Evolutionary conservation across 2,113 vertebrate species (phyloP), one percentile per base, ranked within the genome.

Genomic region (Neolamprologus hecqui): DNA sequence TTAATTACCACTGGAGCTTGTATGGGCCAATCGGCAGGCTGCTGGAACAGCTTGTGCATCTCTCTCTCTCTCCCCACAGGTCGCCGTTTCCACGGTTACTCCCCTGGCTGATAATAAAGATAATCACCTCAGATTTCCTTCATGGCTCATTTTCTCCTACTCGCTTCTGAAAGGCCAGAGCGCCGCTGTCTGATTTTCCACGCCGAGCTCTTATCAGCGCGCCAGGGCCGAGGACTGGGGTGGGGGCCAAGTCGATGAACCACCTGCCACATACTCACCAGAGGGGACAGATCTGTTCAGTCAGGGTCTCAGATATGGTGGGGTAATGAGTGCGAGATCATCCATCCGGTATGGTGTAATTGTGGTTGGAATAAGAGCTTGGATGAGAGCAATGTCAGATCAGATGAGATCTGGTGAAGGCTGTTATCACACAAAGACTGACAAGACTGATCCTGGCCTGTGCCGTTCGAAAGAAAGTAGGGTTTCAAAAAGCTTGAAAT

Each of bases 71-170:
- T 49, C n/a, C 58, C n/a, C 77, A 75, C 92, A 82, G 86, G 90
- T 88, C 60, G 85, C 87, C 86, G 88, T 94, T 95, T 92, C 93
- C 90, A 92, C 93, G 88, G 91, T 95, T 90, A 93, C 92, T 94
- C 91, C 93, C 94, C 65, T 65, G 89, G 88, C 92, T 93, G 93
- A 96, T 96, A 95, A 96, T 96, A 95, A 95, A 96, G 95, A 95
- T 95, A 94, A 95, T 96, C 95, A 90, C 92, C 93, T 94, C 92
- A 87, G 92, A 94, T 95, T 95, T 94, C 92, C 93, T 94, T 95
- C 95, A 94, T 92, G 93, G 93, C 93, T 94, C 94, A 95, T 96
- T 96, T 94, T 95, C 91, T 92, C 88, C 90, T 47, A 37, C 88
- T 92, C 85, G 86, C 88, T 82, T 79, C 86, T 92, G 90, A 95